These are phyloP conservation scores for Merodon equestris DNA, from an alignment of 2,888 invertebrate genomes.

Conservation along the genomic window DNA sequence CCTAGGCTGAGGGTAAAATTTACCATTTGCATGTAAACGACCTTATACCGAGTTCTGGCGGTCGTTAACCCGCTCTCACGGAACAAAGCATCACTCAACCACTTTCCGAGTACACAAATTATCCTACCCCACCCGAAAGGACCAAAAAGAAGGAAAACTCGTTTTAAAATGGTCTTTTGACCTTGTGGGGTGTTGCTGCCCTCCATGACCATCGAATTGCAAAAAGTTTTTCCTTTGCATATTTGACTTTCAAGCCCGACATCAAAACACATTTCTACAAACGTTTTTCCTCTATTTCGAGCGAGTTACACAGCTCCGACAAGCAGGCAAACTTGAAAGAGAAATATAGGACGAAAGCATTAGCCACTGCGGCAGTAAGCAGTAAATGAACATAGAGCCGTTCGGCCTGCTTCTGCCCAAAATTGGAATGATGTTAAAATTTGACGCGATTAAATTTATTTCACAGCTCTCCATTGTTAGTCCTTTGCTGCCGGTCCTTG, in stretches of 20 bases:
- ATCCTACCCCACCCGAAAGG: too few relatives aligned
- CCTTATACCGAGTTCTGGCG: too few relatives aligned
- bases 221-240: slow-evolving; percentile 43
- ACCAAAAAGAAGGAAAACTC: background rate
- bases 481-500: slow-evolving; percentile 1
- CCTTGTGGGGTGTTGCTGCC: slow-evolving; percentile 3
- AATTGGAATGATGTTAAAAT: slow-evolving; percentile 59
- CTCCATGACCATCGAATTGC: slow-evolving; percentile 13
- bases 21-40: too few relatives aligned
- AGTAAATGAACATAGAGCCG: slow-evolving; percentile 42
- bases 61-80: too few relatives aligned
- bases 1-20: too few relatives aligned
- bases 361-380: slow-evolving; percentile 35
- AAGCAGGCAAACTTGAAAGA: slow-evolving; percentile 32
- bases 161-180: slow-evolving; percentile 10
- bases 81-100: too few relatives aligned
- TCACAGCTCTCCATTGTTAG: slow-evolving; percentile 54
- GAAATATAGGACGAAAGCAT: too few relatives aligned
- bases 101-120: too few relatives aligned
- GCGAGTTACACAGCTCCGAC: slow-evolving; percentile 24
- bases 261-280: slow-evolving; percentile 29
- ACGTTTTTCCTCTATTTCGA: slow-evolving; percentile 30
- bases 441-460: slow-evolving; percentile 67
- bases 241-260: slow-evolving; percentile 39
- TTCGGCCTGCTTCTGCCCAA: slow-evolving; percentile 14